Evolutionary conservation across 2,888 invertebrate genomes (phyloP).

Genomic region (Ophion obscuratus): DNA sequence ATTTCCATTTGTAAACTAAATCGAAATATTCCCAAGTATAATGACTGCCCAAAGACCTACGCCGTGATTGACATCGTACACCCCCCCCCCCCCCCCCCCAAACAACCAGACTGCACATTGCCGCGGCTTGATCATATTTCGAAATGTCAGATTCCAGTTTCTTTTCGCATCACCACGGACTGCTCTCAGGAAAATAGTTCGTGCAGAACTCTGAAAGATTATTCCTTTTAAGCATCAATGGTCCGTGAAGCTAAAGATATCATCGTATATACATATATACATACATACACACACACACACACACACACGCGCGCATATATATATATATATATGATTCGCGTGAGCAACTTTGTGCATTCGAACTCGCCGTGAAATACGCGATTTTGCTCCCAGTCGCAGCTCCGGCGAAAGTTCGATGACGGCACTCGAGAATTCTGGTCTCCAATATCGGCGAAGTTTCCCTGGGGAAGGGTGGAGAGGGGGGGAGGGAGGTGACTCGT

Average conservation of each 20-base stretch:
- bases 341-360: not conserved
- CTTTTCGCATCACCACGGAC: not conserved
- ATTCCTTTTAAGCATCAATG: not conserved
- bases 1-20: too few species aligned
- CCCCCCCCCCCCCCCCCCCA: too few species aligned
- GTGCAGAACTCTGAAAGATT: not conserved
- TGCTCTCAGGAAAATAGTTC: not conserved
- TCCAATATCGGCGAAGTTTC: slow-evolving; percentile 29
- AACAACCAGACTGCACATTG: too few species aligned
- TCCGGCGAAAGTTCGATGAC: not conserved
- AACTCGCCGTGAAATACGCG: not conserved
- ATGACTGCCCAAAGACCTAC: too few species aligned
- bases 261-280: not conserved
- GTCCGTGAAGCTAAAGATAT: not conserved
- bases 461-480: not conserved
- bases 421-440: not conserved
- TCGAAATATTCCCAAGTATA: too few species aligned
- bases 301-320: too few species aligned
- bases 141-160: too few species aligned
- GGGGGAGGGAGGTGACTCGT: not conserved
- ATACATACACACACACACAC: too few species aligned
- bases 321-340: not conserved
- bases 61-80: too few species aligned
- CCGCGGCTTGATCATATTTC: too few species aligned
- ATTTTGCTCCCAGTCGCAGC: not conserved